Evolutionary conservation across 35 echinoderm and acorn worm genomes (phyloP), one percentile per base, ranked within the genome.

Genomic region (Hemicentrotus pulcherrimus): DNA sequence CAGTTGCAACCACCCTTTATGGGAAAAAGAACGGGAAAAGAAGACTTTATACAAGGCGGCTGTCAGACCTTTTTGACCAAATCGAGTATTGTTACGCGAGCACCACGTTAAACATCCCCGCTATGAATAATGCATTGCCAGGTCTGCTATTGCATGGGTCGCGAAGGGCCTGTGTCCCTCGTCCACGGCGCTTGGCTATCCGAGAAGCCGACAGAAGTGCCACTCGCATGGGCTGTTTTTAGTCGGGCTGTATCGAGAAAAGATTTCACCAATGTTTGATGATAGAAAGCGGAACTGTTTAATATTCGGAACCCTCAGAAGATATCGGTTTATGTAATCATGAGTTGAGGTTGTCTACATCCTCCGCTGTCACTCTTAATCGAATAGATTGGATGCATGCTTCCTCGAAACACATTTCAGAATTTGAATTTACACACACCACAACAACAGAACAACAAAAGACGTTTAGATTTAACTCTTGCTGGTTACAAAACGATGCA

Each of bases 11-110:
- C 65, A 28, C 24, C 65, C 65, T 78, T 70, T 78, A 7, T 22
- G n/a, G 24, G 19, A 78, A 78, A n/a, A 28, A 78, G 19, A 28
- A 24, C 18, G 22, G 5, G 24, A 78, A 24, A 6, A 28, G 65
- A 78, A 78, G 24, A 4, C 22, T 78, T 78, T 78, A 78, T 78
- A 78, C 65, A 78, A 22, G 65, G 65, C 65, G 65, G 65, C 65
- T 78, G 65, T 78, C 65, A 78, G 65, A 78, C 65, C 65, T 78
- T 78, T 70, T 78, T 78, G 65, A 78, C 65, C 65, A 78, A 22
- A 78, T 78, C 19, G 65, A 78, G 65, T 78, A 78, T 28, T 78
- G 65, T 78, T 78, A 78, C 65, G 65, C 65, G 65, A 18, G 65
- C 65, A 28, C 18, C 65, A 22, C 19, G 65, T 78, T 78, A 78